Evolutionary conservation across 2,888 invertebrate species (phyloP).

Genomic region (Agrotis clavis): DNA sequence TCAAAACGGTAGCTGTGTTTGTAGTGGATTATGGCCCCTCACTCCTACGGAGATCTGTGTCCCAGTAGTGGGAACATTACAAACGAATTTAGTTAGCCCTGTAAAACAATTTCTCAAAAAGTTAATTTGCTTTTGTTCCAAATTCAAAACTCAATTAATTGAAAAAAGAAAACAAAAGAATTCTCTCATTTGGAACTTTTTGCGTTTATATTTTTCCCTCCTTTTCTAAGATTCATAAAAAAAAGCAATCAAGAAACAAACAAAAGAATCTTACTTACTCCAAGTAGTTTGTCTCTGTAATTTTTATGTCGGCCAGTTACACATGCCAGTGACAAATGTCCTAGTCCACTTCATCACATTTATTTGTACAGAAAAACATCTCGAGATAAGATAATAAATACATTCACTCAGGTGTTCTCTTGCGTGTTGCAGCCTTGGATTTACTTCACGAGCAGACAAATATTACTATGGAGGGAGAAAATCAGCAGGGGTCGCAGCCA

Average conservation of each 20-base stretch:
- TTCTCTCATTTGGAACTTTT: background rate
- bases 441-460: conserved; percentile 92
- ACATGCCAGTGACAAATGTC: conserved; percentile 10
- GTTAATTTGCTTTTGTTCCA: too few species aligned
- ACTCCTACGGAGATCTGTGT: background rate
- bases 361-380: conserved; percentile 49
- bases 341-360: conserved; percentile 17
- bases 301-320: background rate
- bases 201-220: background rate
- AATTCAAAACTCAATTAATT: too few species aligned
- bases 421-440: conserved; percentile 91
- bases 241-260: conserved; percentile 29
- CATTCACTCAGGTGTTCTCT: conserved; percentile 47
- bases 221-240: background rate
- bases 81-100: background rate
- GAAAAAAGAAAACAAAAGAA: too few species aligned
- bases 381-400: conserved; percentile 70
- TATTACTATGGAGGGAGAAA: conserved; percentile 88
- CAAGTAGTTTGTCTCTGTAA: background rate
- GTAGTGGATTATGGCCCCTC: background rate
- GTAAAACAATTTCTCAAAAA: background rate
- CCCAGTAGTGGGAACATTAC: background rate
- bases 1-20: background rate
- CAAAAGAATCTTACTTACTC: conserved; percentile 8
- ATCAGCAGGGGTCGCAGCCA: conserved; percentile 84